Evolutionary conservation across 2,113 vertebrate genomes (phyloP), one percentile per base, ranked within the genome.

Genomic region (Cettia cetti): DNA sequence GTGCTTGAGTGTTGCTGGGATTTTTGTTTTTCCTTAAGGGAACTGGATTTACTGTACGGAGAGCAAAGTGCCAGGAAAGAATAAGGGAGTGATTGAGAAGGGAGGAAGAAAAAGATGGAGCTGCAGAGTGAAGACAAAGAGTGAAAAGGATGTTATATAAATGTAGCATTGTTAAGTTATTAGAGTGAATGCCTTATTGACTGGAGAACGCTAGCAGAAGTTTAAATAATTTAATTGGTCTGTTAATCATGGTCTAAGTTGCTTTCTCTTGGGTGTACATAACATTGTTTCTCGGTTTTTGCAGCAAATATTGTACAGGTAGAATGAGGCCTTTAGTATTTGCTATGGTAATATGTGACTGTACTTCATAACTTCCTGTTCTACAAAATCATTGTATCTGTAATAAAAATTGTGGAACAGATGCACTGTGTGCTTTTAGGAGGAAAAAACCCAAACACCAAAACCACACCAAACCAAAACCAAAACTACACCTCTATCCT

Each of bases 201-300:
- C 37, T 70, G 56, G 40, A 90, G 68, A 75, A 71, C 52, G 37
- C 82, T 91, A 93, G n/a, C 31, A 71, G 64, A 86, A 94, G 47
- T 90, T 86, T 85, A 91, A 96, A 78, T 83, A 63, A 45, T 52
- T 92, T 96, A 96, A 96, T 92, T 83, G 71, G 26, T 82, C 59
- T 90, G 88, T 93, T 95, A 88, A 89, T 97, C 69, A 84, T 54
- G 65, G 47, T 47, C 69, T 37, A 88, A 82, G 70, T 31, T 92
- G 37, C 54, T 90, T 91, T 93, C 72, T 79, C n/a, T 90, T 63
- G 13, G 19, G 30, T 3, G 0, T 59, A 52, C 8, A 16, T 40
- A 74, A n/a, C 45, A 44, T 50, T 79, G 40, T 77, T 82, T 66
- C 21, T 72, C 69, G 18, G 11, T 10, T 77, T 82, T 84, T 90